These are phyloP conservation scores for Trematomus bernacchii DNA, from an alignment of 2,797 vertebrate genomes.

Conservation along the genomic window DNA sequence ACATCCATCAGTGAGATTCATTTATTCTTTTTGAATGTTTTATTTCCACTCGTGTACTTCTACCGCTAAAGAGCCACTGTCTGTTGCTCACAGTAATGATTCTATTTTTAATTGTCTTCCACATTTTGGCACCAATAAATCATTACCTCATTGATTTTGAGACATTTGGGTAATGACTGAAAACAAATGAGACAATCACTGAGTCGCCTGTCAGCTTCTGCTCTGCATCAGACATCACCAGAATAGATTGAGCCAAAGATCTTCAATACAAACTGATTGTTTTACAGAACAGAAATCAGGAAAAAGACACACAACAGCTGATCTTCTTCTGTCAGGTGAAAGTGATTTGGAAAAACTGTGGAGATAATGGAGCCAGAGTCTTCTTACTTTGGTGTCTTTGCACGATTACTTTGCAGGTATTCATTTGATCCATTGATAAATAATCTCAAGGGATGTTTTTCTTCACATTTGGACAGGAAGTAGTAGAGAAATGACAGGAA, in stretches of 20 bases:
- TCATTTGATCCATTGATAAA: neutral
- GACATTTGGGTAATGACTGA: constrained; percentile 65
- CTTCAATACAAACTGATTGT: neutral
- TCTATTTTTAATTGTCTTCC: constrained; percentile 53
- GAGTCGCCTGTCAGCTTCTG: constrained; percentile 30
- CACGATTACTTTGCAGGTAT: neutral
- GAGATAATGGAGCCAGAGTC: neutral
- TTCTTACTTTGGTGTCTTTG: neutral
- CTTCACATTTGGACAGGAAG: neutral
- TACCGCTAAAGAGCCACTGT: no score
- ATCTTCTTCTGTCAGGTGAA: neutral
- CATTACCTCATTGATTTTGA: constrained; percentile 59
- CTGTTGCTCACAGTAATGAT: constrained; percentile 47
- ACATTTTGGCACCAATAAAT: constrained; percentile 61
- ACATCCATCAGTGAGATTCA: constrained; percentile 7
- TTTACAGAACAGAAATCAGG: neutral
- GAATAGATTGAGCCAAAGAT: constrained; percentile 12
- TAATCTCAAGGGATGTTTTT: neutral
- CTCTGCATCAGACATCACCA: constrained; percentile 21
- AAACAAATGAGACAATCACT: constrained; percentile 61
- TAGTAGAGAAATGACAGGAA: neutral
- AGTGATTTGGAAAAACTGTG: neutral
- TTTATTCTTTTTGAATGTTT: constrained; percentile 27
- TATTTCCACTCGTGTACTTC: constrained; percentile 9
- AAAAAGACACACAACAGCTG: neutral